Evolutionary conservation across 1,140 invertebrate genomes (phyloP).

Genomic region (Luehdorfia chinensis): DNA sequence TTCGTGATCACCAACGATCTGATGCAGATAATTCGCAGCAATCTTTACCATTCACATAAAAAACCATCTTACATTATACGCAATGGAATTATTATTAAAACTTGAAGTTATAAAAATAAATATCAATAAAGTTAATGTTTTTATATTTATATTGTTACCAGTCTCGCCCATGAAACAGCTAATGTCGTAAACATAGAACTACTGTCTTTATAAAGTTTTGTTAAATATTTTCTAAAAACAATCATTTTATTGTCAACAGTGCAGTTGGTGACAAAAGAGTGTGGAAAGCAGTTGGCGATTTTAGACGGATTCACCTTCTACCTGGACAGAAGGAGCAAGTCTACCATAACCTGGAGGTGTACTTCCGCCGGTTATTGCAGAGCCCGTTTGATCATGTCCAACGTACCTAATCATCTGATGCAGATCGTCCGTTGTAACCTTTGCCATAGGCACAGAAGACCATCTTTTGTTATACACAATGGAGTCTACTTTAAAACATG

Average conservation of each 20-base stretch:
- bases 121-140: too few species aligned
- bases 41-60: not conserved
- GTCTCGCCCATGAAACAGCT: too few species aligned
- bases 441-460: not conserved
- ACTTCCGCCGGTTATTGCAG: conserved; percentile 15
- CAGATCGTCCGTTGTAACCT: not conserved
- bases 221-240: too few species aligned
- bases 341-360: conserved; percentile 17
- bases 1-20: conserved; percentile 12
- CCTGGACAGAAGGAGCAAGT: not conserved
- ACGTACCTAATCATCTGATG: not conserved
- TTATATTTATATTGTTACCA: too few species aligned
- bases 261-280: conserved; percentile 23
- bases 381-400: conserved; percentile 18
- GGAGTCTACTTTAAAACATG: not conserved
- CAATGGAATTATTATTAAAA: conserved; percentile 1
- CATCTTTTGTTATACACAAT: conserved; percentile 1
- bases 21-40: not conserved
- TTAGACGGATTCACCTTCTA: conserved; percentile 28
- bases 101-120: too few species aligned
- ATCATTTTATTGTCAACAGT: too few species aligned
- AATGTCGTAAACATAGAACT: too few species aligned
- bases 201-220: too few species aligned
- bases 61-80: not conserved
- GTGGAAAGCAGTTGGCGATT: conserved; percentile 18